Base-by-base conservation (phyloP, 2,888 invertebrate species). In the Dastarcus helophoroides region DNA sequence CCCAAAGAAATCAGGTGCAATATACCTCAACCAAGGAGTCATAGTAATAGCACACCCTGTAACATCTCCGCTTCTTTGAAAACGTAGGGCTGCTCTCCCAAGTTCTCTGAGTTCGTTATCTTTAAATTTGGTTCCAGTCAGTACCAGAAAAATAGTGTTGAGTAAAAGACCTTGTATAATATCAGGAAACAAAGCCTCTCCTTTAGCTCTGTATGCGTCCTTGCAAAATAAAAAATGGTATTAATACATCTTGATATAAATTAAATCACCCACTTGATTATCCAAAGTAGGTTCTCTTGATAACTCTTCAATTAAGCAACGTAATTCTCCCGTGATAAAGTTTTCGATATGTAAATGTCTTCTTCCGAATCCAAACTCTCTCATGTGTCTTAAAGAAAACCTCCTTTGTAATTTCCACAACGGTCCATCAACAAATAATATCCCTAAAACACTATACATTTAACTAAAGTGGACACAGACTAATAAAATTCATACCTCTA, bases 341-440 rank as follows among this genome's bases (percentile, higher is more conserved):
- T 48, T 36, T 45, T 79, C 79, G 19, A 76, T 53, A 5, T 57
- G 58, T 1, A 58, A 56, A 19, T 68, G 69, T 3, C 79, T 67
- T 26, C 76, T 63, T 0, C 79, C 79, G 38, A 80, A 79, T 2
- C 79, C 79, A 46, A 63, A 78, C 47, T 79, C 79, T 1, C 79
- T 60, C 48, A 79, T 56, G 41, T 73, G 67, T 1, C 79, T 65
- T 3, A 79, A 58, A 0, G 76, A 65, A 39, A 78, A 79, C 40
- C 79, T 64, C 16, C 77, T 62, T 43, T 79, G 79, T 2, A 71
- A 67, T 34, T 71, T 69, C 79, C 79, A 79, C 29, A 66, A 57
- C 19, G 60, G 55, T 1, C 73, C 73, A 9, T 79, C 77, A 10
- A 69, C 68, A 47, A 79, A 78, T 50, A 78, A 76, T 35, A 79